Conservation (phyloP, 2,113 vertebrate genomes). For the Ovis aries region ARS-UI_Ramb_v3.0 NC_056076.1:43072501-43073000, state of each 20-base stretch:
- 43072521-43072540: not conserved
- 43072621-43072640: not conserved
- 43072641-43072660: not conserved
- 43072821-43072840: not conserved
- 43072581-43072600: constrained; percentile 27
- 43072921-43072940: not conserved
- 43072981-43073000: not conserved
- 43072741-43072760: not conserved
- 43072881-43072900: not conserved
- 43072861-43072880: not conserved
- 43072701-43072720: not conserved
- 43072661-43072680: not conserved
- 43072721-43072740: not conserved
- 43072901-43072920: not conserved
- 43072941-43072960: not conserved
- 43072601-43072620: not conserved
- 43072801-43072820: not conserved
- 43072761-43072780: not conserved
- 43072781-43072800: not conserved
- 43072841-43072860: not conserved
- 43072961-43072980: not conserved
- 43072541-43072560: constrained; percentile 52
- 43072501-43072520: constrained; percentile 65
- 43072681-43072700: not conserved
- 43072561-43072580: constrained; percentile 48